phyloP scores from a whole-genome alignment of 2,888 invertebrate species.

The Copidosoma aretas region DNA sequence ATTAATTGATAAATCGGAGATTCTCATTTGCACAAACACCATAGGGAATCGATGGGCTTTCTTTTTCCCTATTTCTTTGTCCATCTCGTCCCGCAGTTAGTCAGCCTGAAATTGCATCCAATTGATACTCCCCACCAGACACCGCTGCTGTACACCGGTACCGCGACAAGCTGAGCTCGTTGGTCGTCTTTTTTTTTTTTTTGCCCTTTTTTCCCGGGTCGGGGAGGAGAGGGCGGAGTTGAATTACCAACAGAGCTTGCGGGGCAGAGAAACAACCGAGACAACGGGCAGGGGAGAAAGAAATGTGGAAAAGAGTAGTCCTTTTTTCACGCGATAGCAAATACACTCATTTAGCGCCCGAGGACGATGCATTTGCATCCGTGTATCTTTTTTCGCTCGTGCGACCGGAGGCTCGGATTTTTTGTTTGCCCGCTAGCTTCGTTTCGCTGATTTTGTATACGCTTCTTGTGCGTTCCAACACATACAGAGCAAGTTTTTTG shows the following conservation, averaged over 20 bases:
- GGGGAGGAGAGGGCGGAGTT: no score
- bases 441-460: no score
- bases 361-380: no score
- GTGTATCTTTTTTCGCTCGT: no score
- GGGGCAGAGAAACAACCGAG: not conserved
- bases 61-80: slow-evolving; percentile 34
- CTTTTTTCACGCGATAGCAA: not conserved
- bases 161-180: not conserved
- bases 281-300: not conserved
- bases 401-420: no score
- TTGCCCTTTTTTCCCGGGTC: not conserved
- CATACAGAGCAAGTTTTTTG: no score
- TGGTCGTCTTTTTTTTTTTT: slow-evolving; percentile 13
- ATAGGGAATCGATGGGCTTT: not conserved
- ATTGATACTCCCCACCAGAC: slow-evolving; percentile 18
- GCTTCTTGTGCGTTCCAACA: no score
- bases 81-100: not conserved
- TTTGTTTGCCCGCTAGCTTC: no score
- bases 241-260: no score
- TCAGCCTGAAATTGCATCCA: slow-evolving; percentile 20
- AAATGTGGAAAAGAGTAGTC: no score
- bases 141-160: slow-evolving; percentile 7
- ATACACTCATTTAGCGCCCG: not conserved
- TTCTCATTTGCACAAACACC: not conserved
- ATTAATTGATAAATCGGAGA: not conserved